Conservation (phyloP, 2,113 vertebrate species). For the Symphodus melops region DNA sequence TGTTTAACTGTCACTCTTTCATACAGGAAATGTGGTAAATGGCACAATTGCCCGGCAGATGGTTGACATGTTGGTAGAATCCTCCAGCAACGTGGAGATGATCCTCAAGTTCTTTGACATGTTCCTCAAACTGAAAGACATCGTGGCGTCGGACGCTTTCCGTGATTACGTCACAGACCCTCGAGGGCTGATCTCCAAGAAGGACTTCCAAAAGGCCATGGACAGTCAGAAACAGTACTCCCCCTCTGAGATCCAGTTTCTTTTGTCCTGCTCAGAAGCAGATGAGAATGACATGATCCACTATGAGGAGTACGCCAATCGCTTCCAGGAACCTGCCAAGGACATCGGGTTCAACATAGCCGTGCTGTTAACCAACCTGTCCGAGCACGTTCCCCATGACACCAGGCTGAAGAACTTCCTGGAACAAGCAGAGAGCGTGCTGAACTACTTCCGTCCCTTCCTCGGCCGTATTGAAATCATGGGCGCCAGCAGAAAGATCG, state of each 20-base stretch:
- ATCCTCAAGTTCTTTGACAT: constrained; percentile 99
- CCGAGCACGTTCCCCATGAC: constrained; percentile 95
- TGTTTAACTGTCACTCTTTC: constrained; percentile 11
- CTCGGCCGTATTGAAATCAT: constrained; percentile 96
- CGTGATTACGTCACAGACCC: constrained; percentile 92
- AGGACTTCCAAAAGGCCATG: constrained; percentile 99
- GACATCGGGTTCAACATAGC: constrained; percentile 98
- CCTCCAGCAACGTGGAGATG: constrained; percentile 98
- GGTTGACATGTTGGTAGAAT: constrained; percentile 99
- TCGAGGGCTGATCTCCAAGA: constrained; percentile 95
- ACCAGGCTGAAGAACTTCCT: constrained; percentile 90
- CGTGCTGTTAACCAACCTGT: constrained; percentile 93
- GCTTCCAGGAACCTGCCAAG: constrained; percentile 94
- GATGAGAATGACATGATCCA: constrained; percentile 99
- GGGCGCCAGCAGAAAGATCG: constrained; percentile 93
- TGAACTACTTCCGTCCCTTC: constrained; percentile 95
- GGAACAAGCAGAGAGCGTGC: constrained; percentile 89
- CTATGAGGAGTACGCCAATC: constrained; percentile 91
- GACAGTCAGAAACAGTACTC: constrained; percentile 97
- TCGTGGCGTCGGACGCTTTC: constrained; percentile 94
- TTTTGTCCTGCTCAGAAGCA: constrained; percentile 94
- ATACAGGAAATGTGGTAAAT: constrained; percentile 93
- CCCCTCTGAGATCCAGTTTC: constrained; percentile 93
- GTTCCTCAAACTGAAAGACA: constrained; percentile 98
- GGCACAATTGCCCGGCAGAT: constrained; percentile 97